Base-by-base conservation (phyloP, 2,113 vertebrate species). In the Peromyscus polionotus region DNA sequence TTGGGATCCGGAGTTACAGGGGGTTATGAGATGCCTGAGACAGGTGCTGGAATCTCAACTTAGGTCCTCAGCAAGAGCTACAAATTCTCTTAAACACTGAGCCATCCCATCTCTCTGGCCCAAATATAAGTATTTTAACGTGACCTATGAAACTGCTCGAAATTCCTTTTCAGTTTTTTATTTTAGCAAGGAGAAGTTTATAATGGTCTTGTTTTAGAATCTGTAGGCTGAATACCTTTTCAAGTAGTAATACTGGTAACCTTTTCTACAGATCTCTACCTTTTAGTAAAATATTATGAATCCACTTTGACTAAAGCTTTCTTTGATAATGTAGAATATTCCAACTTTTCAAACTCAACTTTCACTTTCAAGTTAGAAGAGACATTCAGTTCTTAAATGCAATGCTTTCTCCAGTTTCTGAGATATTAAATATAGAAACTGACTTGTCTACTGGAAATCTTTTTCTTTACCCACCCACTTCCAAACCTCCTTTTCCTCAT, bases 301-400 rank as follows among this genome's bases (percentile, higher is more conserved):
- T 95, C 42, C 4, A 96, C 48, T 86, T 96, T 19, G 16, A 94
- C 75, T 84, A 91, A 81, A 85, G 88, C 8, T 65, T 87, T 75
- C 68, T 76, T 85, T 94, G 33, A 83, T 90, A 89, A 36, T 51
- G 45, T n/a, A 88, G 10, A 70, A 31, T 80, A 91, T 61, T 83
- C 75, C 54, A 93, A 84, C 72, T 92, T 95, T 92, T 90, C 67
- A 36, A 93, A 95, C 77, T 88, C 81, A 93, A 96, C 20, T 95
- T 97, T 93, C 57, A 88, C 75, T 96, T 96, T 91, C 79, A 93
- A 97, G 79, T 90, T 65, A 96, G 17, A 70, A 93, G 57, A 94
- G 61, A 90, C 19, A 95, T 67, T 88, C 42, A 94, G 59, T 88
- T 88, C 42, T 89, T 95, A 75, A 90, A 88, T 17, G 36, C 91